Base-by-base conservation (phyloP, 2,888 invertebrate genomes). In the Gymnoscelis rufifasciata region DNA sequence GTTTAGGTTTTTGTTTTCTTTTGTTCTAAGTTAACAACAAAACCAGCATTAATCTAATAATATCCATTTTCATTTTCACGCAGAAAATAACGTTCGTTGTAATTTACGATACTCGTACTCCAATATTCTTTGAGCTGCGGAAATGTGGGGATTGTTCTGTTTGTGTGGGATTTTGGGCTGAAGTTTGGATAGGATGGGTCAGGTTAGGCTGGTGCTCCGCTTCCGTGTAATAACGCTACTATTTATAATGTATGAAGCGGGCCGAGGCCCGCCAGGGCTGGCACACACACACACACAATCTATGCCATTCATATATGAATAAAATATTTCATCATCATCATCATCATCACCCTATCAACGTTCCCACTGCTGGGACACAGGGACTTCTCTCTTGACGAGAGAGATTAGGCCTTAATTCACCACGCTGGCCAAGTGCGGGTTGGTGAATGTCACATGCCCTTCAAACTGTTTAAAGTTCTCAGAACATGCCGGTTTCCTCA, bases 181-280 rank as follows among this genome's bases (percentile, higher is more conserved):
- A 30, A 29, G 13, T 46, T 40, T 19, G 38, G 39, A 29, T 51
- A 33, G 40, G 41, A 33, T 31, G 24, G 51, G 43, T 47, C 51
- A 38, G 40, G 28, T 12, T 38, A 43, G 7, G 30, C 30, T 51
- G 51, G 50, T 14, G 38, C 6, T 24, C 11, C 42, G 14, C 56
- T 56, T 56, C 56, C 56, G 52, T 36, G 44, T 54, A 54, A 44
- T 54, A 50, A 50, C 27, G 45, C 47, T 38, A 43, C 51, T 56
- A 56, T 52, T 56, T 52, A 48, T 52, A 57, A 43, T 43, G 52
- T 40, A 37, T 39, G 57, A 54, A 59, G 51, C 52, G 43, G 46
- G 43, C 45, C 55, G 57, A 59, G 55, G 52, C 47, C 15, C 38
- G 38, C 37, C 10, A 41, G 38, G 42, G 43, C 37, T 13, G 38